A percentile compares a stretch with the other conserved stretches of the same genome.
Evolutionary conservation across 1,140 invertebrate species (phyloP).

Genomic region (Drosophila arawakana): DNA sequence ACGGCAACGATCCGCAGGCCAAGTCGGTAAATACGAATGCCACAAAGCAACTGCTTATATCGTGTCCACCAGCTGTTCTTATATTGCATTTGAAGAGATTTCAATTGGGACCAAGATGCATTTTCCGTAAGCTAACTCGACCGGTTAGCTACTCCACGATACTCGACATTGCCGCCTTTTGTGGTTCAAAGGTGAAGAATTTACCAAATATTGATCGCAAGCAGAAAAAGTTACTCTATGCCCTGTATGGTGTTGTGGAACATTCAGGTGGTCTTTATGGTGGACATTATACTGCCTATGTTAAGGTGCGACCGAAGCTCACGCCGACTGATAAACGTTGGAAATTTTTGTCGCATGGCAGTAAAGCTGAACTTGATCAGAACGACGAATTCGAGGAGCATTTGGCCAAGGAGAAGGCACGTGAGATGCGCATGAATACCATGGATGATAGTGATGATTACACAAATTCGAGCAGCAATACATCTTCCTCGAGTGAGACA

Average conservation of each 20-base stretch:
- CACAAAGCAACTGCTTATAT: slow-evolving; percentile 96
- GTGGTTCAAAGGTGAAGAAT: slow-evolving; percentile 90
- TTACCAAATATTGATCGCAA: slow-evolving; percentile 87
- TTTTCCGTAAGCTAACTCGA: slow-evolving; percentile 91
- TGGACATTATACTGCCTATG: slow-evolving; percentile 98
- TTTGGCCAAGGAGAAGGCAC: slow-evolving; percentile 82
- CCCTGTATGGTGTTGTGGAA: slow-evolving; percentile 97
- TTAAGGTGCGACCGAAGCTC: slow-evolving; percentile 89
- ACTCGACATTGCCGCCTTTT: slow-evolving; percentile 96
- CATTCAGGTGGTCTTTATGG: slow-evolving; percentile 95
- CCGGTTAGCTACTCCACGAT: slow-evolving; percentile 94
- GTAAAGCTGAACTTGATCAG: slow-evolving; percentile 84
- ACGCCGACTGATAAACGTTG: slow-evolving; percentile 87
- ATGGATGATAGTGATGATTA: slow-evolving; percentile 85
- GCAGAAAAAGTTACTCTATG: slow-evolving; percentile 92
- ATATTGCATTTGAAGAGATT: slow-evolving; percentile 98
- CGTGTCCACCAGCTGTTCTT: slow-evolving; percentile 95
- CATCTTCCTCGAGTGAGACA: slow-evolving; percentile 79
- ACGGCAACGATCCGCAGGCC: slow-evolving; percentile 86
- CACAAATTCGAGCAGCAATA: slow-evolving; percentile 85
- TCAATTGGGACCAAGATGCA: slow-evolving; percentile 87
- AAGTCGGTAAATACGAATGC: slow-evolving; percentile 95
- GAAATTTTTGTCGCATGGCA: slow-evolving; percentile 88
- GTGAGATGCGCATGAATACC: slow-evolving; percentile 69
- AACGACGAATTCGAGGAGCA: slow-evolving; percentile 78